Percentiles rank a stretch among this genome's conserved stretches.
These are phyloP conservation scores for Pseudomyrmex sp. DNA, from an alignment of 1,140 invertebrate genomes.

Conservation along the genomic window DNA sequence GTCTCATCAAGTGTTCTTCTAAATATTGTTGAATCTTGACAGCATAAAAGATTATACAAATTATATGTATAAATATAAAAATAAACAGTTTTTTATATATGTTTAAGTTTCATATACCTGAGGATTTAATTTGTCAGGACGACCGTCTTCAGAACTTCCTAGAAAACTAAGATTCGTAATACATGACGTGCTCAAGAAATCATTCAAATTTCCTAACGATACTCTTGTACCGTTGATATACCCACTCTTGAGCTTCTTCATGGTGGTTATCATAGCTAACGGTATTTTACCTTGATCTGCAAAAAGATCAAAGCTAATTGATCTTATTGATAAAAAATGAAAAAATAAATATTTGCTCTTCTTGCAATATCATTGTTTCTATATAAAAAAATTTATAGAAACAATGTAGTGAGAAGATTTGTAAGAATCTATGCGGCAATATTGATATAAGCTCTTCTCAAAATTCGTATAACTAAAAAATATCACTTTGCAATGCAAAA, in stretches of 20 bases:
- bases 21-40: slow-evolving; percentile 93
- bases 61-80: not conserved
- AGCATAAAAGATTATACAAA: slow-evolving; percentile 38
- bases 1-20: slow-evolving; percentile 93
- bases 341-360: not conserved
- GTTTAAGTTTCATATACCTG: slow-evolving; percentile 76
- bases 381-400: not conserved
- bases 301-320: slow-evolving; percentile 75
- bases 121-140: slow-evolving; percentile 89
- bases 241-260: slow-evolving; percentile 99
- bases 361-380: not conserved
- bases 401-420: not conserved
- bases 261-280: slow-evolving; percentile 97
- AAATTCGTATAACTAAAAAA: slow-evolving; percentile 11
- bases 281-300: slow-evolving; percentile 96
- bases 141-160: slow-evolving; percentile 95
- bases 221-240: slow-evolving; percentile 99
- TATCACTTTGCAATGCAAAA: not conserved
- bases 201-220: slow-evolving; percentile 94
- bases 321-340: not conserved
- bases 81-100: not conserved
- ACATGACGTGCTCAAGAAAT: slow-evolving; percentile 98
- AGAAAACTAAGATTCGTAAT: slow-evolving; percentile 98
- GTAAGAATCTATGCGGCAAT: not conserved
- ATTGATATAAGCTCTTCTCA: not conserved